Evolutionary conservation across 2,797 vertebrate species (phyloP), one percentile per base, ranked within the genome.

Genomic region (Sebastes jordani): DNA sequence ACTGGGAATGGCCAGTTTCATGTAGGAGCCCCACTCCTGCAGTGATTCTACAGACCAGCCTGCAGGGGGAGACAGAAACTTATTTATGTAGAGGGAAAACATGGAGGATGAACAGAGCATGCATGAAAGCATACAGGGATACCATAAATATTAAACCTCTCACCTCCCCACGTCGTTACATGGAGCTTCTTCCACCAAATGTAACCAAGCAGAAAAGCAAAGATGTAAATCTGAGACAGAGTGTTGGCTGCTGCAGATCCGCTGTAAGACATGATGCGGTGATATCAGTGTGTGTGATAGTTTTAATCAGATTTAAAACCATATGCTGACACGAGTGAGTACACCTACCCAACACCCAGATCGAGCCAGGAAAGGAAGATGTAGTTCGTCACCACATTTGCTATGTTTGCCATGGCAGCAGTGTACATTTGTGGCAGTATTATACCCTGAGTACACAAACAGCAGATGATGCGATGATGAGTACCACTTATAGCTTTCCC

Each of bases 1-100:
- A 81, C 97, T 96, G 9, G 98, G 98, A 61, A 99, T 59, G 0
- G 98, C 98, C 86, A 99, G 95, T 36, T 72, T 93, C 94, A 97
- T 95, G 81, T 96, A 99, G 34, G 96, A 91, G 8, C 96, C 96
- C 98, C 98, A 99, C 22, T 98, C 96, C 82, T 98, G 92, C 11
- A 99, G 93, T 14, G 97, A 97, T 62, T 97, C 97, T 6, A 73
- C 59, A 38, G 96, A 96, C 98, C 98, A 99, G 16, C 98, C 98
- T 99, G 93, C 13, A 90, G 85, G 74, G 77, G 90, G 84, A 71
- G 82, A 69, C 23, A 94, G 38, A 92, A 23, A 29, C 58, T 30
- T 22, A 81, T 66, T 81, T 67, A 87, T 90, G 23, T 4, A 11
- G 7, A 5, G 11, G 27, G 61, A 56, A 71, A 67, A 62, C 7